A percentile compares a stretch with the other conserved stretches of the same genome.
Evolutionary conservation across 2,888 invertebrate species (phyloP).

Genomic region (Philereme vetulata): DNA sequence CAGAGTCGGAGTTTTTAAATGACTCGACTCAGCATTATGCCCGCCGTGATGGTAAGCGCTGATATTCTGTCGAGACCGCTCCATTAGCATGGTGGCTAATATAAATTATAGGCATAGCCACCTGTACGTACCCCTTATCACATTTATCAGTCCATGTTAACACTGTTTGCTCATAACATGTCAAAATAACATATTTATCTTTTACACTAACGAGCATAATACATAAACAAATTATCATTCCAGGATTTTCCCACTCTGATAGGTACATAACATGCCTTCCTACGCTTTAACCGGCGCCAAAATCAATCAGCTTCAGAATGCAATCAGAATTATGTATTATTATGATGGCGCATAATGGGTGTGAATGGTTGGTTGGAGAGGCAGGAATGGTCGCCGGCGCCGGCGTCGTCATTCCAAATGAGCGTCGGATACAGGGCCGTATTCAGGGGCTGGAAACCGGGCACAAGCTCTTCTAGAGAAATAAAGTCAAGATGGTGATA

Average conservation of each 20-base stretch:
- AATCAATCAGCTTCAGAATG: conserved; percentile 17
- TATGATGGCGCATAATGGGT: conserved; percentile 11
- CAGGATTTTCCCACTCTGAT: conserved; percentile 10
- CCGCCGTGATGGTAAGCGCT: no score
- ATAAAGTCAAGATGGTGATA: no score
- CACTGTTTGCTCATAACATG: no score
- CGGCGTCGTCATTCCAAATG: conserved; percentile 50
- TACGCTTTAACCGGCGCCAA: conserved; percentile 14
- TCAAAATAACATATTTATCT: neutral
- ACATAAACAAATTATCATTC: neutral
- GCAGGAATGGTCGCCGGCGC: conserved; percentile 39
- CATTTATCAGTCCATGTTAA: no score
- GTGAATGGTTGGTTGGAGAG: conserved; percentile 7
- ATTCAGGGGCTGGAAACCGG: neutral
- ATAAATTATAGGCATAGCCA: no score
- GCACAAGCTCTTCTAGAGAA: neutral
- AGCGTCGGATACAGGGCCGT: conserved; percentile 32
- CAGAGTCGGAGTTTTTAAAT: no score
- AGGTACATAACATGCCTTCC: neutral
- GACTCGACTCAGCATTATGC: no score
- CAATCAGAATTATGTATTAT: conserved; percentile 12
- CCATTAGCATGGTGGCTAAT: no score
- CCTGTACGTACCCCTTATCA: no score
- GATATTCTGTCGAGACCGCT: no score
- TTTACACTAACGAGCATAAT: no score